Base-by-base conservation (phyloP, 2,888 invertebrate genomes). In the Heliconius charithonia region DNA sequence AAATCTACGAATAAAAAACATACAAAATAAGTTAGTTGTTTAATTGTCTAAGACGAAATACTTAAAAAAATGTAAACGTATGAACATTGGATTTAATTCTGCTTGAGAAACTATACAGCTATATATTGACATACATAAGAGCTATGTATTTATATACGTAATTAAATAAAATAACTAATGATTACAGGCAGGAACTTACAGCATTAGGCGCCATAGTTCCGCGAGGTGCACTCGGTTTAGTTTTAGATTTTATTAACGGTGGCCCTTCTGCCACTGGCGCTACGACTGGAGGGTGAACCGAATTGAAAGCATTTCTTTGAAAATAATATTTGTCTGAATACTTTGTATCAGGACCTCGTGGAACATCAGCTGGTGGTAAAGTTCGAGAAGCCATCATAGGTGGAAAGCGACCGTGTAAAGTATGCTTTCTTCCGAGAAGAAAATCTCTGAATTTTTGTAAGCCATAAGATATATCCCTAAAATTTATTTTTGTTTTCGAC, bases 211-310 rank as follows among this genome's bases (percentile, higher is more conserved):
- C 86, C 59, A 89, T 76, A 19, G 86, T 87, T 29, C 87, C 87
- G 6, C 82, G 51, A 51, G 77, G 13, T 13, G 82, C 77, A 73
- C 85, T 85, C 10, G 59, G n/a, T 66, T 85, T 85, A 12, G 83
- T 84, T 12, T 85, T 85, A 80, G 87, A 85, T 70, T 75, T 80
- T 3, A 75, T 79, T 4, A 85, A 32, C 9, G 88, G 84, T 0
- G 88, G 88, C 2, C 90, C 90, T 83, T 88, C 87, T 3, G 89
- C 92, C 12, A 93, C 81, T 3, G 93, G 93, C 0, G 92, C 93
- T 12, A 93, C 86, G 0, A 94, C 88, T 0, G 94, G 94, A 0
- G 94, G 94, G 13, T 86, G 85, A 0, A 93, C 91, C 3, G 93
- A 89, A 78, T 90, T 83, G 79, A 86, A 82, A 0, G 85, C 86